Conservation (phyloP, 2,888 invertebrate genomes). For the Acanthoscelides obtectus region DNA sequence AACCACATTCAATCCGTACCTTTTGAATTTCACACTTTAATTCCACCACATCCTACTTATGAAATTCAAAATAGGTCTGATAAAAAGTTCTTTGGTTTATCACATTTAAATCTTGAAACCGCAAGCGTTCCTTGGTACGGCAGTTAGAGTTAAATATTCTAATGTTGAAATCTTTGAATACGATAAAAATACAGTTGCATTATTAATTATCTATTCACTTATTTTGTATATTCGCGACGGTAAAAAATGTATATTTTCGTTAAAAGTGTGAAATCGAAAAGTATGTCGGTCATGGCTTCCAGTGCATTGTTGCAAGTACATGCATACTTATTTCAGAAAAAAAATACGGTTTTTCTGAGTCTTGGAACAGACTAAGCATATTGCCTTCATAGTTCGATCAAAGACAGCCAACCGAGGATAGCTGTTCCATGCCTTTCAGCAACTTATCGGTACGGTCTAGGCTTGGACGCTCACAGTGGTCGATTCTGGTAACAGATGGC, state of each 20-base stretch:
- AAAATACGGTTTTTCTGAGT: too few relatives aligned
- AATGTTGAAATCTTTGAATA: not conserved
- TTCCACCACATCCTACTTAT: not conserved
- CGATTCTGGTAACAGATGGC: too few relatives aligned
- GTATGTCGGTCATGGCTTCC: not conserved
- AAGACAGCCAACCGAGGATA: too few relatives aligned
- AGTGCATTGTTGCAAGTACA: not conserved
- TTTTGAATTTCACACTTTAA: not conserved
- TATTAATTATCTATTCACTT: not conserved
- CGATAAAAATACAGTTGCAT: not conserved
- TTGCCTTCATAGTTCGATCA: too few relatives aligned
- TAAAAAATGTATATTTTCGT: not conserved
- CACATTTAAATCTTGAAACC: not conserved
- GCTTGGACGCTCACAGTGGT: too few relatives aligned
- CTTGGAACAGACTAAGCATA: too few relatives aligned
- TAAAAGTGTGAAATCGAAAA: not conserved
- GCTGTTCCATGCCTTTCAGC: too few relatives aligned
- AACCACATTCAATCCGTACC: not conserved
- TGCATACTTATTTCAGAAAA: too few relatives aligned
- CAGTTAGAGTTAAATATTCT: not conserved
- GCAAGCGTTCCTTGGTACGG: not conserved
- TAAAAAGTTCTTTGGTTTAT: not conserved
- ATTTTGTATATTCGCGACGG: not conserved
- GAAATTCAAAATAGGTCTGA: not conserved
- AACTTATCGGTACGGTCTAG: too few relatives aligned